phyloP scores from a whole-genome alignment of 2,113 vertebrate species.

The Thamnophis sirtalis region DNA sequence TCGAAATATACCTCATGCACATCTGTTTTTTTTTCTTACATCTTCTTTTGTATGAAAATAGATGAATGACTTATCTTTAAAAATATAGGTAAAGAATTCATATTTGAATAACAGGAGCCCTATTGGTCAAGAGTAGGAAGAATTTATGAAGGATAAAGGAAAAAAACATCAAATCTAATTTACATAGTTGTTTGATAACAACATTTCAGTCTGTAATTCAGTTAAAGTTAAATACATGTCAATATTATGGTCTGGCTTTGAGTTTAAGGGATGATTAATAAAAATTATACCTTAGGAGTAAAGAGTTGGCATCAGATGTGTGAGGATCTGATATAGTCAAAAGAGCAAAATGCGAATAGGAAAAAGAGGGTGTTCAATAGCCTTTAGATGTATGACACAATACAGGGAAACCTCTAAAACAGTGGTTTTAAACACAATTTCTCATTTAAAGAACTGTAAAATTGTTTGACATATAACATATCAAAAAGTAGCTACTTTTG shows the following conservation, averaged over 20 bases:
- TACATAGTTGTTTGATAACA: neutral
- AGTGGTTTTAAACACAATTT: neutral
- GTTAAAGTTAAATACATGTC: neutral
- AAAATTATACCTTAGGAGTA: neutral
- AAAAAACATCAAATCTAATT: neutral
- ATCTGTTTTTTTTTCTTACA: neutral
- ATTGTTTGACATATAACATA: too few relatives aligned
- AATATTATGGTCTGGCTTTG: neutral
- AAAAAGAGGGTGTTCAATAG: neutral
- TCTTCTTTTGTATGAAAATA: neutral
- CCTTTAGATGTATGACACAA: neutral
- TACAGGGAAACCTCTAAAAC: neutral
- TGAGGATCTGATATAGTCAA: neutral
- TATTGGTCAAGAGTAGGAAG: neutral
- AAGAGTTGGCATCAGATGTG: neutral
- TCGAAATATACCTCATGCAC: neutral
- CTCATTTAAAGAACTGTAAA: neutral
- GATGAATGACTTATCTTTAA: neutral
- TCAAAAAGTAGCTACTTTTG: neutral
- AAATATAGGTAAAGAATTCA: neutral
- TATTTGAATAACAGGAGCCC: neutral
- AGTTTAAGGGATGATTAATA: neutral
- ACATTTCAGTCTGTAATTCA: slow-evolving; percentile 3
- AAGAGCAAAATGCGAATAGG: neutral
- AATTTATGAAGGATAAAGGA: neutral